Base-by-base conservation (phyloP, 2,888 invertebrate species). In the Amiota minor region DNA sequence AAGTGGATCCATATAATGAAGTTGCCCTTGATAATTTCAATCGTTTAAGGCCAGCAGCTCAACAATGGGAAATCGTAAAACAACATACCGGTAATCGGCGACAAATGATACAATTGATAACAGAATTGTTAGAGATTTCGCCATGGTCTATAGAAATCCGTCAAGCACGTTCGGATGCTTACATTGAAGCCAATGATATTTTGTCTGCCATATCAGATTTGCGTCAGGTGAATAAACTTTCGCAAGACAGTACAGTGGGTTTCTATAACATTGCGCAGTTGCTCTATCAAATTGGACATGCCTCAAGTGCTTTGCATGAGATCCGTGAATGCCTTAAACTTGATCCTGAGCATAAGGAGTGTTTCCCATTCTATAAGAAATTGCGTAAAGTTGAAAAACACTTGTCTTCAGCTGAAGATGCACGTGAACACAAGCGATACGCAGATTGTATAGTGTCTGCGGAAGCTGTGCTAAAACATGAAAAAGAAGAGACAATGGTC, bases 291-390 rank as follows among this genome's bases (percentile, higher is more conserved):
- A 92, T 97, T 72, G 99, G 99, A 3, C 97, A 98, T 83, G 96
- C 97, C 65, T 94, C 95, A 20, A 97, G 97, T 83, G 93, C 98
- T 0, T 91, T 99, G 53, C 95, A 94, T 90, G 97, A 98, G 90
- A 95, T 99, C 78, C 94, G 99, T 20, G 98, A 99, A 89, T 99
- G 99, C 89, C 92, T 99, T 18, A 98, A 96, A 88, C 91, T 98
- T 59, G 99, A 99, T 90, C 98, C 98, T 0, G 99, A 99, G 84
- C 98, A 99, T 91, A 97, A 97, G 90, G 92, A 95, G 83, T 99
- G 99, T 90, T 98, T 98, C 90, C 94, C 96, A 20, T 95, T 98
- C 86, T 99, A 99, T 91, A 99, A 99, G 89, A 96, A 96, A 88
- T 91, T 99, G 49, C 98, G 98, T 89, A 98, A 98, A 88, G 92